Evolutionary conservation across 1,140 invertebrate species (phyloP).

Genomic region (Pseudachorutes palmiensis): DNA sequence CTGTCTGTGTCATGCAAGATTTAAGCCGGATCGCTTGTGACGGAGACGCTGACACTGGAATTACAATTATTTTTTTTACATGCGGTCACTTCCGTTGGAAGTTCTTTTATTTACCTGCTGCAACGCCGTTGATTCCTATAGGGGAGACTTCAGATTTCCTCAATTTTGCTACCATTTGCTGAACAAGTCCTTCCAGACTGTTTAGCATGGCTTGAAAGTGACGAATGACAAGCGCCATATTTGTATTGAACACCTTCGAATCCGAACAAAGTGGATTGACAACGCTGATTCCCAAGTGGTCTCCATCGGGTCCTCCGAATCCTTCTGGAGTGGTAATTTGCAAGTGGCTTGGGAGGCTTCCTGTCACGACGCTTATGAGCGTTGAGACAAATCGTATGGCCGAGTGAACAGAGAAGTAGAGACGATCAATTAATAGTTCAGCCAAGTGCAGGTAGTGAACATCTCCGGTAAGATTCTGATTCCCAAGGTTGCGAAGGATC

Average conservation of each 20-base stretch:
- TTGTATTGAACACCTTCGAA: neutral
- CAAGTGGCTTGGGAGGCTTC: neutral
- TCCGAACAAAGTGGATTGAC: slow-evolving; percentile 2
- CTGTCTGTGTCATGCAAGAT: neutral
- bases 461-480: slow-evolving; percentile 2
- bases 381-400: neutral
- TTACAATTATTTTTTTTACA: too few species aligned
- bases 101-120: too few species aligned
- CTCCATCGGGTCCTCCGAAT: neutral
- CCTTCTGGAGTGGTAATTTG: neutral
- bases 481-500: slow-evolving; percentile 5
- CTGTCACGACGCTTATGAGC: neutral
- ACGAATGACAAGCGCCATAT: slow-evolving; percentile 3
- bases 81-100: too few species aligned
- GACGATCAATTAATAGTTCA: slow-evolving; percentile 18
- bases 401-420: slow-evolving; percentile 14
- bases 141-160: neutral
- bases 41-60: neutral
- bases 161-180: neutral
- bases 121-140: neutral
- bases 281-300: neutral
- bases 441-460: slow-evolving; percentile 15
- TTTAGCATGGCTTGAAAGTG: neutral
- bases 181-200: neutral
- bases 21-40: neutral